Evolutionary conservation across 2,888 invertebrate species (phyloP), one percentile per base, ranked within the genome.

Genomic region (Mantis religiosa): DNA sequence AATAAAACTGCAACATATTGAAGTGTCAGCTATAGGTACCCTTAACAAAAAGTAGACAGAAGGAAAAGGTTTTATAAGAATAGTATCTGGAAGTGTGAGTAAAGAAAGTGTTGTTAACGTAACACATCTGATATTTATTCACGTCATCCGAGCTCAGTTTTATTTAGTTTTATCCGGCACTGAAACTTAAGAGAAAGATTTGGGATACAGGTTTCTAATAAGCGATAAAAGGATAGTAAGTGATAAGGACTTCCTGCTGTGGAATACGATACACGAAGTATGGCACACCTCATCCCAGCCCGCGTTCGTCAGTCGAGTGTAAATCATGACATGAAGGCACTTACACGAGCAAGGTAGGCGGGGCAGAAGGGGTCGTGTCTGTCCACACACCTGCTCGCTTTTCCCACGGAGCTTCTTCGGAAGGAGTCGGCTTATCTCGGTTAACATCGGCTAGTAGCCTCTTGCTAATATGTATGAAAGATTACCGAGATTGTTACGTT

Each of bases 361-460:
- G 27, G 25, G 87, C 7, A 82, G 81, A 87, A 87, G 81, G 30
- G 81, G 82, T 41, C 71, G 47, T 81, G 28, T 87, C 47, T 82
- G 20, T 30, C 82, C 82, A 83, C 88, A 89, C 90, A 90, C 90
- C 90, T 90, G 90, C 90, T 88, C 89, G 71, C 28, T 83, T 87
- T 90, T 90, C 90, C 90, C 90, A 90, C 90, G 90, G 89, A 86
- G 71, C 86, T 85, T 47, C 89, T 89, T 90, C 89, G 89, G 84
- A 27, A 28, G 82, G n/a, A 28, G 30, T 89, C 89, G 89, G 83
- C 82, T 30, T 47, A 54, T 83, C 83, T 89, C 89, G 89, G 87
- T 82, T 41, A 28, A 82, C 71, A 54, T 85, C 89, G 87, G 86
- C 34, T 15, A 47, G n/a, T 28, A 25, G 82, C 87, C 20, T 47